Percentiles rank a stretch among this genome's conserved stretches.
Evolutionary conservation across 2,113 vertebrate species (phyloP).

Genomic region (Podocnemis expansa): DNA sequence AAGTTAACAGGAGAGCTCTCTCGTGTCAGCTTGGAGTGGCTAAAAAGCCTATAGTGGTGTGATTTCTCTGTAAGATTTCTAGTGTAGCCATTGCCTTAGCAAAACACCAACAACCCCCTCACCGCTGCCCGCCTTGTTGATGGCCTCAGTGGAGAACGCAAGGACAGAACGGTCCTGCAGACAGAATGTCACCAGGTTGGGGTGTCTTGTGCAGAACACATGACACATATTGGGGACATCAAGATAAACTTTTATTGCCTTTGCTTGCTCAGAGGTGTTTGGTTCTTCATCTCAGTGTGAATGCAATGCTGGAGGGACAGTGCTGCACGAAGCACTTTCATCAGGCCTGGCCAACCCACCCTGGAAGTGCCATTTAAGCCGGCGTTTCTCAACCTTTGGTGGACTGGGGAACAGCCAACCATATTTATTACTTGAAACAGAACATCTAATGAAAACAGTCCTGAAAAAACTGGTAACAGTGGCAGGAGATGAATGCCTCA

Average conservation of each 20-base stretch:
- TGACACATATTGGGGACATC: neutral
- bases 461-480: no score
- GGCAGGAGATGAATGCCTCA: no score
- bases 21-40: no score
- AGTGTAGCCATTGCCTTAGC: neutral
- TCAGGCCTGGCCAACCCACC: neutral
- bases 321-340: no score
- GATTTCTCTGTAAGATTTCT: no score
- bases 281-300: neutral
- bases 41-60: no score
- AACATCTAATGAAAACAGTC: no score
- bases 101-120: neutral
- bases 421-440: no score
- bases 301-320: neutral
- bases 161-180: neutral
- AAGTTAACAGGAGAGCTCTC: no score
- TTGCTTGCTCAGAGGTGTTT: neutral
- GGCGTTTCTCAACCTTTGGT: no score
- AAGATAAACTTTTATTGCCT: neutral
- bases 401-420: no score
- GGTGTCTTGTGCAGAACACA: fast-evolving
- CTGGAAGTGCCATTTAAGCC: neutral
- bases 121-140: neutral
- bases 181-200: fast-evolving
- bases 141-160: fast-evolving